Evolutionary conservation across 2,888 invertebrate species (phyloP).

Genomic region (Tenthredo scrophulariae): DNA sequence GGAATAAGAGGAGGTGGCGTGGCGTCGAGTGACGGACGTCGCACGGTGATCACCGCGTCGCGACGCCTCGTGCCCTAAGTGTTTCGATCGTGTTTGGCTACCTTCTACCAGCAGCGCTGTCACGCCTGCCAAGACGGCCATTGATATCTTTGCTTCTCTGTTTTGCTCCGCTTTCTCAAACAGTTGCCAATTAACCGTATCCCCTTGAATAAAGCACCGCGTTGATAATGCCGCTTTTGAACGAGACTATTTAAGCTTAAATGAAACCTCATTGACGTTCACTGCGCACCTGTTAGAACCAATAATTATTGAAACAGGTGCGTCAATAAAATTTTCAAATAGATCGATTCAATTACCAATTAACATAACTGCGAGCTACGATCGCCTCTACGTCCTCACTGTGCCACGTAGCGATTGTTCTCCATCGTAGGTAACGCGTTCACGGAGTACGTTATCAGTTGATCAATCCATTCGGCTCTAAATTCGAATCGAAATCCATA

Average conservation of each 20-base stretch:
- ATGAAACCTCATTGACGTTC: not conserved
- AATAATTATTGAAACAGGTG: conserved; percentile 48
- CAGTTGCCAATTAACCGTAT: conserved; percentile 51
- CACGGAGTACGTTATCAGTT: not conserved
- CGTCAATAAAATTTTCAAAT: not conserved
- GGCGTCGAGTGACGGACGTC: conserved; percentile 72
- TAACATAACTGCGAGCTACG: not conserved
- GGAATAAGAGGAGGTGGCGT: conserved; percentile 64
- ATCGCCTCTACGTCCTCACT: not conserved
- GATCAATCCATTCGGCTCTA: conserved; percentile 16
- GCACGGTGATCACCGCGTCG: conserved; percentile 75
- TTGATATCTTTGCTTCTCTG: conserved; percentile 54
- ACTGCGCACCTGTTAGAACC: conserved; percentile 10
- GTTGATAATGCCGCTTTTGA: not conserved
- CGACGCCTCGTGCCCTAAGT: conserved; percentile 63
- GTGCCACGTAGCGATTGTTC: conserved; percentile 27
- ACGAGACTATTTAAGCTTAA: not conserved
- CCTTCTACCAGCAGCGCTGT: conserved; percentile 58
- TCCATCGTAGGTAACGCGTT: not conserved
- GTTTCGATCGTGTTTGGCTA: conserved; percentile 56
- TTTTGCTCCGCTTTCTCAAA: conserved; percentile 51
- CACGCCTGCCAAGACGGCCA: conserved; percentile 61
- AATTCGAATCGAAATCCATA: not conserved
- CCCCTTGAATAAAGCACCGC: conserved; percentile 13
- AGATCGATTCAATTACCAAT: conserved; percentile 43